Evolutionary conservation across 2,113 vertebrate genomes (phyloP).

Genomic region (Atherinomorus stipes): DNA sequence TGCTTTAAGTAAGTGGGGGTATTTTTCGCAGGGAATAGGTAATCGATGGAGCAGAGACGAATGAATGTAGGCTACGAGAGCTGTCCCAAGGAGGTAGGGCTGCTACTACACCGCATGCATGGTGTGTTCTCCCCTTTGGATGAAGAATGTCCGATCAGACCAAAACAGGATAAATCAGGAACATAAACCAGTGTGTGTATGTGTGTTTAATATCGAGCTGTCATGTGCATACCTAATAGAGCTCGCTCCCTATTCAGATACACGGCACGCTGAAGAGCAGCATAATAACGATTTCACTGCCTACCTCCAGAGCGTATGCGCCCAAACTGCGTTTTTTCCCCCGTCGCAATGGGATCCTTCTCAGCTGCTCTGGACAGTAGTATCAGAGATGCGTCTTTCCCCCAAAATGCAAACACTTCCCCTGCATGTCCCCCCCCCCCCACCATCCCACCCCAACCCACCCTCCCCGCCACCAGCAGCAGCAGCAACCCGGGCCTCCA

Average conservation of each 20-base stretch:
- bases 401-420: conserved; percentile 81
- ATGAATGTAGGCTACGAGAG: conserved; percentile 74
- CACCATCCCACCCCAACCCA: conserved; percentile 57
- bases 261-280: conserved; percentile 58
- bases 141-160: conserved; percentile 70
- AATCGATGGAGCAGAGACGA: conserved; percentile 72
- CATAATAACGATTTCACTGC: conserved; percentile 71
- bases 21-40: conserved; percentile 62
- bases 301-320: conserved; percentile 77
- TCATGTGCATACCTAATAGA: conserved; percentile 63
- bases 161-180: conserved; percentile 44
- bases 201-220: conserved; percentile 57
- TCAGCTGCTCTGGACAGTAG: conserved; percentile 70
- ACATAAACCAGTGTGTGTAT: conserved; percentile 19
- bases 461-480: conserved; percentile 37
- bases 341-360: conserved; percentile 77
- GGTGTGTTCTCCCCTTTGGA: conserved; percentile 55
- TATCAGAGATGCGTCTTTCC: conserved; percentile 78
- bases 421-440: conserved; percentile 73
- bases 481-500: conserved; percentile 82
- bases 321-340: conserved; percentile 73
- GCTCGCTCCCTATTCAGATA: conserved; percentile 43
- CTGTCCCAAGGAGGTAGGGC: conserved; percentile 75
- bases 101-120: conserved; percentile 75
- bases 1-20: conserved; percentile 50